Base-by-base conservation (phyloP, 2,888 invertebrate genomes). In the Tetragonula carbonaria region DNA sequence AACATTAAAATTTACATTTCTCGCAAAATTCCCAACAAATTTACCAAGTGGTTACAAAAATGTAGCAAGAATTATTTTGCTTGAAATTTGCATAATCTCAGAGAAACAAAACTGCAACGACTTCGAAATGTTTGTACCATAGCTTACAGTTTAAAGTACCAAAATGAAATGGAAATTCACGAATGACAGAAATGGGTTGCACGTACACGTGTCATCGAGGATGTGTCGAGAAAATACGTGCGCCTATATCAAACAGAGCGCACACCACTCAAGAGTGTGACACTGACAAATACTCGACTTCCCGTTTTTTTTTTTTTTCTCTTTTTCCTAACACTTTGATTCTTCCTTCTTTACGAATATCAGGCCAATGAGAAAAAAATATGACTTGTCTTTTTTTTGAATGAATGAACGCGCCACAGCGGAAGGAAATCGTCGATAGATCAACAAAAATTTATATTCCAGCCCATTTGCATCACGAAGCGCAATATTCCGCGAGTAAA, bases 271-370 rank as follows among this genome's bases (percentile, higher is more conserved):
- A 76, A 72, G 80, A 81, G 78, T 62, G 55, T 79, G 87, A 79
- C 87, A 81, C 85, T 87, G 78, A 87, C 80, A 87, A 85, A 87
- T 80, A 80, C 77, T 82, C 85, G 78, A 80, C 87, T 87, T 87
- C 87, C 87, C 87, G 87, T 82, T 87, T 82, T 87, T 38, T 33
- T 38, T 87, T 38, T 33, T 38, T 33, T 33, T 33, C 2, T 33
- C 2, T 33, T 33, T 33, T 33, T 33, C 87, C 74, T 21, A 67
- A 65, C 70, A 70, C 73, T 80, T 57, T 59, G 51, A 74, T 76
- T 78, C 86, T 84, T 87, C 86, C 84, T 83, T 75, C 74, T 83
- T 86, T 66, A 68, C 45, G 8, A 45, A 45, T 45, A 45, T 70
- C 72, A 66, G 50, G 4, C 18, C 21, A 70, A 53, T 65, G 50